Base-by-base conservation (phyloP, 2,888 invertebrate genomes). In the Apocheima hispidaria region DNA sequence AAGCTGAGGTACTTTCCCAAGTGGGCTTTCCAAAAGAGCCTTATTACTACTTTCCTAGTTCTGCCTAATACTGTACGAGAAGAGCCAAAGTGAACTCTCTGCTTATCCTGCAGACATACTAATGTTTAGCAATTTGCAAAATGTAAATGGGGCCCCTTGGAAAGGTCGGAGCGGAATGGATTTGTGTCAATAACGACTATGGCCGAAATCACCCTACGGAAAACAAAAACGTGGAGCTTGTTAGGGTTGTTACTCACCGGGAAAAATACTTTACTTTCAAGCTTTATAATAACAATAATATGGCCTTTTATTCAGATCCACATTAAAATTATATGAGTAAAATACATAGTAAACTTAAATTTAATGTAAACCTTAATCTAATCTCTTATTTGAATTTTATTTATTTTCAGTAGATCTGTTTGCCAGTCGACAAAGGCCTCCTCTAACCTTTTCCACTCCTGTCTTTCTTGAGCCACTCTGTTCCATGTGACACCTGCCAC, bases 141-240 rank as follows among this genome's bases (percentile, higher is more conserved):
- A 61, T 61, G 56, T 44, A 55, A 55, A 60, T 38, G 44, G 55
- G 50, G 23, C 50, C 55, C 51, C 44, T 44, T 46, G 30, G 33
- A 51, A 54, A 51, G 61, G 56, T 55, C 46, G 56, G 51, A 56
- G 56, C 46, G 56, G 51, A 56, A 61, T 61, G 61, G 61, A 61
- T 61, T 61, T 56, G 61, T 56, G 61, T 61, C 61, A 56, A 61
- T 61, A 61, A 61, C 61, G 56, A 56, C 56, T 23, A 61, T 61
- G 54, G 60, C 54, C 54, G 49, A 30, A 54, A 54, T 60, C 49
- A 60, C 60, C 54, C 60, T 43, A 35, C 38, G 51, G 56, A 46
- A 46, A 61, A 61, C 55, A 61, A 55, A 54, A 60, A 60, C 55
- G 50, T 49, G 50, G 7, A 55, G 38, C 55, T 60, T 55, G 54